Evolutionary conservation across 2,888 invertebrate species (phyloP), one percentile per base, ranked within the genome.

Genomic region (Caenorhabditis japonica): DNA sequence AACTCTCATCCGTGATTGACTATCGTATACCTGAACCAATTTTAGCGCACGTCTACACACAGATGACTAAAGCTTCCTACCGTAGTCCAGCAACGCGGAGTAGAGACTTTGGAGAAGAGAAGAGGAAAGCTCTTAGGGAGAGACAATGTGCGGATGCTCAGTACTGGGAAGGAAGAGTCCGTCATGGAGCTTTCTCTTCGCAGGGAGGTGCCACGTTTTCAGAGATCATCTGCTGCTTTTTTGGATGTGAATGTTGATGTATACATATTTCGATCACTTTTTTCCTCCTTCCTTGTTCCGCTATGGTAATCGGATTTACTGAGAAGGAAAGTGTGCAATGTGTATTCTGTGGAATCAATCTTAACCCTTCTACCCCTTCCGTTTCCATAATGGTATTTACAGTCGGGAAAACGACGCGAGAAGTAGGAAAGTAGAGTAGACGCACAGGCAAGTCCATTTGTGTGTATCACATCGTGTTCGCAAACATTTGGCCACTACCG

Each of bases 11-110:
- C 58, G 27, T 59, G 53, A 59, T 51, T 58, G 56, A 64, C 66
- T 73, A 73, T 73, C 73, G 73, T 73, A 73, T 47, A 73, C 73
- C 68, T 73, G 73, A 68, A 68, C 73, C 68, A 68, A 73, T 68
- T 73, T 73, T 44, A 58, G 56, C 51, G 49, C 58, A 46, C 43
- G 58, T 43, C 49, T 38, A 46, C 62, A 19, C 60, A 59, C 72
- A 66, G 59, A 60, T 73, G 73, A 38, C 44, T 58, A 61, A 68
- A 66, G 73, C 73, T 73, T 73, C 73, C 68, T 68, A 73, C 73
- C 66, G 73, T 68, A 68, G 49, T 15, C 55, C 51, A n/a, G 61
- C 43, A 52, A 30, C 52, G 53, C 46, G 2, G 34, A 41, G 34
- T 41, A 21, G 21, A 55, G 41, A 61, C 51, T n/a, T n/a, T 23